These are phyloP conservation scores for Tenthredo livida DNA, from an alignment of 2,888 invertebrate genomes.

Conservation along the genomic window DNA sequence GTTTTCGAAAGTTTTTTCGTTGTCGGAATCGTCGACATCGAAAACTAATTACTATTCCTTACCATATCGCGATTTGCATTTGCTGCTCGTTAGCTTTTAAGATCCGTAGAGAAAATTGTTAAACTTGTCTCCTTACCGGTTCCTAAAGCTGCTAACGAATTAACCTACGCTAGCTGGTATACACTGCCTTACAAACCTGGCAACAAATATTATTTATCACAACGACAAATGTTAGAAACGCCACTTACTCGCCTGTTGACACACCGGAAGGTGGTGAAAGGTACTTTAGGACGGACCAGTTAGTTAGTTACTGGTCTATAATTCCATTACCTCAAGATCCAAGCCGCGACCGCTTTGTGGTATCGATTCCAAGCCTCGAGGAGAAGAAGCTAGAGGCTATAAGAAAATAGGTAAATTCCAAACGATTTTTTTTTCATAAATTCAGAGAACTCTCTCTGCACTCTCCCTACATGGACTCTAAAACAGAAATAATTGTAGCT, in stretches of 20 bases:
- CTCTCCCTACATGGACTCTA: not conserved
- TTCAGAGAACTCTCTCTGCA: too few species aligned
- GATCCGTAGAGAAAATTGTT: constrained; percentile 45
- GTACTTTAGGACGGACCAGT: constrained; percentile 11
- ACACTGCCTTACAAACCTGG: constrained; percentile 1
- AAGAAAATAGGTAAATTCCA: not conserved
- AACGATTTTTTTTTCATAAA: not conserved
- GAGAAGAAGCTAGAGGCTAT: not conserved
- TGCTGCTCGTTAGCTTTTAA: constrained; percentile 28
- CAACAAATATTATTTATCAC: constrained; percentile 43
- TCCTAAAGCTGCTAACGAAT: not conserved
- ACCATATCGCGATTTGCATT: constrained; percentile 48
- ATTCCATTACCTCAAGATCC: constrained; percentile 40
- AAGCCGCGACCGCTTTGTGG: not conserved
- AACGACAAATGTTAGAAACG: constrained; percentile 33
- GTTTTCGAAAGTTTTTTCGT: constrained; percentile 28
- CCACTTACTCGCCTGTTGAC: constrained; percentile 20
- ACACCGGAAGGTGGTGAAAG: constrained; percentile 41
- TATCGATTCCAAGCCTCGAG: constrained; percentile 1
- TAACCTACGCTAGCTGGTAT: constrained; percentile 21
- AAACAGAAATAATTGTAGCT: not conserved
- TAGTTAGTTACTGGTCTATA: constrained; percentile 34
- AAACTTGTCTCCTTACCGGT: constrained; percentile 43
- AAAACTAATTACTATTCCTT: constrained; percentile 47
- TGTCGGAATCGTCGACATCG: constrained; percentile 34